Base-by-base conservation (phyloP, 23 tunicate genomes). In the Styela plicata region DNA sequence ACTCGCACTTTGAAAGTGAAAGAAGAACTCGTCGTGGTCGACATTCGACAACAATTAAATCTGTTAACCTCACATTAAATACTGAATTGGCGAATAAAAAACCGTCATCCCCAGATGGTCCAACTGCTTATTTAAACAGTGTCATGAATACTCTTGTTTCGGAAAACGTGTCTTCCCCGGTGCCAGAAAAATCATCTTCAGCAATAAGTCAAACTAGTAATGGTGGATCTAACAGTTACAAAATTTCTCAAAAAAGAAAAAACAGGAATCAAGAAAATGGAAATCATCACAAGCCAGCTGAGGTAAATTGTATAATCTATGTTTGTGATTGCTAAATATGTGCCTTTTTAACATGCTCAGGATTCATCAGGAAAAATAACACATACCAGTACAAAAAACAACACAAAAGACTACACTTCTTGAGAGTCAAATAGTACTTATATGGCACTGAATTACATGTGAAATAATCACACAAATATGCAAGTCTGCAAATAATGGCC, bases 111-210 rank as follows among this genome's bases (percentile, higher is more conserved):
- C 77, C 77, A 34, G 29, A 34, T 34, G 77, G 17, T 32, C 77
- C 77, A 32, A 34, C 77, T 21, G 23, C 77, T 26, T 71, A 71
- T 71, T 29, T 71, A 30, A 71, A 71, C 37, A 71, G 77, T 71
- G 77, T 71, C 37, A 27, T 33, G 34, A 71, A 34, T 32, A 71
- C 32, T 3, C 34, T 27, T 20, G 34, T 28, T 29, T 71, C 24
- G 26, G 77, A 71, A 28, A 28, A 21, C 7, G 32, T 17, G 13
- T 26, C 35, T 21, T 71, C 77, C 3, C 77, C 77, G 17, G 34
- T 29, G 34, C 32, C 32, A 3, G 77, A 71, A 27, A 71, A 34
- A 71, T 26, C 17, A 26, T 16, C 34, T 32, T 31, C 37, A 21
- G 77, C 36, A 30, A 71, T 16, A 16, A 3, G 36, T 19, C 32